These are phyloP conservation scores for Chondrilla cf. caribensis DNA, from an alignment of 37 sponge, comb jelly and placozoan genomes.

Conservation along the genomic window DNA sequence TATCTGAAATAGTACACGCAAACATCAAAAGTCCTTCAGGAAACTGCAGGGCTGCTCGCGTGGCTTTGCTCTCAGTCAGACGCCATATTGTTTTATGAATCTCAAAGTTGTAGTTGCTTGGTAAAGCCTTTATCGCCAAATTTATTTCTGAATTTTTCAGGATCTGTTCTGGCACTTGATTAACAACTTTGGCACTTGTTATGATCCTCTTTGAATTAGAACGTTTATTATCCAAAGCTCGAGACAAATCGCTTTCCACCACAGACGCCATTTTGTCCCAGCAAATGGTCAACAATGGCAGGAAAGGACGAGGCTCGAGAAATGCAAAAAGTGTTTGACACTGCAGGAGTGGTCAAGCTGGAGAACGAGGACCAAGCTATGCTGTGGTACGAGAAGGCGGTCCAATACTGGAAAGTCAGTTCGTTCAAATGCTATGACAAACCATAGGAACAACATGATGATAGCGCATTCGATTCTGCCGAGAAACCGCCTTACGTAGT, in stretches of 20 bases:
- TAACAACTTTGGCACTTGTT: constrained; percentile 20
- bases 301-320: too few relatives aligned
- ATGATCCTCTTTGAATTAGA: not conserved
- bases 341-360: constrained; percentile 3
- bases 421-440: too few relatives aligned
- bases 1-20: constrained; percentile 81
- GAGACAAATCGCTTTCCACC: too few relatives aligned
- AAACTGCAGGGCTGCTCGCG: constrained; percentile 87
- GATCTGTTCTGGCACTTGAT: constrained; percentile 72
- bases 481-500: too few relatives aligned
- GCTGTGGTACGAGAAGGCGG: constrained; percentile 39
- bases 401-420: constrained; percentile 66
- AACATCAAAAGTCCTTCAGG: constrained; percentile 93
- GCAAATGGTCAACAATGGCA: too few relatives aligned
- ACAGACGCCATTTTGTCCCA: too few relatives aligned
- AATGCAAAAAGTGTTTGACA: too few relatives aligned
- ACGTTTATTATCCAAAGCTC: too few relatives aligned
- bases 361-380: not conserved
- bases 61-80: constrained; percentile 51
- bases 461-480: too few relatives aligned
- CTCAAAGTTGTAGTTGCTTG: constrained; percentile 96
- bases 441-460: too few relatives aligned
- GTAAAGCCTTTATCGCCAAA: constrained; percentile 66
- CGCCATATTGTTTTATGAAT: constrained; percentile 94
- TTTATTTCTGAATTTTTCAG: constrained; percentile 64